A percentile compares a stretch with the other conserved stretches of the same genome.
Conservation (phyloP, 2,113 vertebrate species). For the Gymnorhina tibicen region DNA sequence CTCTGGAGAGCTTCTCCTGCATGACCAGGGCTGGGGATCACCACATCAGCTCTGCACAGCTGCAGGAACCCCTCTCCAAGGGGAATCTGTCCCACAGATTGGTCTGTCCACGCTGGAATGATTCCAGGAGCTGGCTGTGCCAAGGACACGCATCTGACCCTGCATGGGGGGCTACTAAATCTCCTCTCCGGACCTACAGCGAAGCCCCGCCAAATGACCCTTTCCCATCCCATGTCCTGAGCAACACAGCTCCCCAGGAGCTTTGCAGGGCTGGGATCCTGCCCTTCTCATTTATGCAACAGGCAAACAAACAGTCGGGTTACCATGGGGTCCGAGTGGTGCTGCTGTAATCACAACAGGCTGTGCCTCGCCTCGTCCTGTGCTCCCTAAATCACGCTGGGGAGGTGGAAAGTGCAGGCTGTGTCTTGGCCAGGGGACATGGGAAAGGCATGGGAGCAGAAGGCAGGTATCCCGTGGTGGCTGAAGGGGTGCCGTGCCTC, state of each 20-base stretch:
- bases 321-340: neutral
- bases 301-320: neutral
- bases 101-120: neutral
- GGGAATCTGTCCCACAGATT: neutral
- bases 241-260: neutral
- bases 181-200: neutral
- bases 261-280: neutral
- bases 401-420: neutral
- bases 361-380: accelerated
- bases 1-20: neutral
- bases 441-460: neutral
- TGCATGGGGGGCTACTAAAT: neutral
- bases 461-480: neutral
- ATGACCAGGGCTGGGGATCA: neutral
- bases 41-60: neutral
- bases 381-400: neutral
- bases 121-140: neutral
- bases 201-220: neutral
- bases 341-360: neutral
- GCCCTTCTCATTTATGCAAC: neutral
- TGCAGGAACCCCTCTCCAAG: neutral
- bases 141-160: neutral
- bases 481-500: neutral
- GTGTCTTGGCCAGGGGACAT: neutral
- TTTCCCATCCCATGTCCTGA: neutral